Percentiles rank a stretch among this genome's conserved stretches.
Evolutionary conservation across 2,113 vertebrate genomes (phyloP).

Genomic region (Excalfactoria chinensis): DNA sequence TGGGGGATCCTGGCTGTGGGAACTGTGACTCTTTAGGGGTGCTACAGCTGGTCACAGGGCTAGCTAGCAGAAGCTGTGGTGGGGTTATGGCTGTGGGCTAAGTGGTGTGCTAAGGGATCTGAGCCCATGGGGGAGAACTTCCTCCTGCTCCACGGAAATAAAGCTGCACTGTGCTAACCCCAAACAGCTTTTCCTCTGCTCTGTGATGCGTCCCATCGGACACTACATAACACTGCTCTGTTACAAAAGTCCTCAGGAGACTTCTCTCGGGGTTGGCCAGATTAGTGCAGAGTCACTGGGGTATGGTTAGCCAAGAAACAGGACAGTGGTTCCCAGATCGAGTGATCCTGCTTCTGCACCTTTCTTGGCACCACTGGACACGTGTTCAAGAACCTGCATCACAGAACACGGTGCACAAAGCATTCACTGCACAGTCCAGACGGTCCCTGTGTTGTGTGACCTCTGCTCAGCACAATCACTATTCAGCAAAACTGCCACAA

Average conservation of each 20-base stretch:
- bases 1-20: background rate
- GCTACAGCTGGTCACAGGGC: background rate
- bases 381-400: rapidly evolving
- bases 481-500: too few relatives aligned
- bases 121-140: background rate
- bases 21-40: background rate
- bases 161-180: conserved; percentile 66
- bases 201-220: background rate
- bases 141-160: conserved; percentile 29
- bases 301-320: background rate
- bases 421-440: rapidly evolving
- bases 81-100: background rate
- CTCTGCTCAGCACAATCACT: background rate
- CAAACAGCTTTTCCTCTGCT: background rate
- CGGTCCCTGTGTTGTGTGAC: rapidly evolving
- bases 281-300: background rate
- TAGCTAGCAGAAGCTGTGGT: background rate
- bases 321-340: background rate
- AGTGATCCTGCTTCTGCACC: background rate
- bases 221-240: background rate
- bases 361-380: too few relatives aligned
- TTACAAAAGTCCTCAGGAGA: background rate
- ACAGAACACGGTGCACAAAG: rapidly evolving
- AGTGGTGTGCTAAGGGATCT: background rate
- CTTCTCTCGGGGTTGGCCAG: background rate